Conservation (phyloP, 2,797 vertebrate genomes). For the Acanthornis magna region DNA sequence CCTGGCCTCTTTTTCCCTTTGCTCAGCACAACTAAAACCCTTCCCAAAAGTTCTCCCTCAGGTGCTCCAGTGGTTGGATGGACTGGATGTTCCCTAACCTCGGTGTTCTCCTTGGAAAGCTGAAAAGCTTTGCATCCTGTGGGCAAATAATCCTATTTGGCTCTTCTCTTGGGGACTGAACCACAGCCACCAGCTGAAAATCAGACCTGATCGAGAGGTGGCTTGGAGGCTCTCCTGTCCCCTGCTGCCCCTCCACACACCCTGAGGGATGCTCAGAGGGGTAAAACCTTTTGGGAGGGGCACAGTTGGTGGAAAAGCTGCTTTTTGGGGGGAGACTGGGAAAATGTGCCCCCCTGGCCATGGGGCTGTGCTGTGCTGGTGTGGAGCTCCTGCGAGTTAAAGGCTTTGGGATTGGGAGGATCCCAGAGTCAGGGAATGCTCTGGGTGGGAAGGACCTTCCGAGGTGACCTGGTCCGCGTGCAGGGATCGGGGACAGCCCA, state of each 20-base stretch:
- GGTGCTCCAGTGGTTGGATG: background rate
- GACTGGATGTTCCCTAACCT: background rate
- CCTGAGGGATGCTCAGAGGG: background rate
- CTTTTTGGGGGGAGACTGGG: background rate
- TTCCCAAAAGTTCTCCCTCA: background rate
- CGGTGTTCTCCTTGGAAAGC: too few relatives aligned
- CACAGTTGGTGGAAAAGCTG: background rate
- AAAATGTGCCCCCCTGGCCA: background rate
- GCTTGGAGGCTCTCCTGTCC: background rate
- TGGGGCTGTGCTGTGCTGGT: accelerated
- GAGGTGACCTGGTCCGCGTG: background rate
- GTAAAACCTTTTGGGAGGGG: background rate
- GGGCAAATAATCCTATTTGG: background rate
- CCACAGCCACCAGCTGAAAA: background rate
- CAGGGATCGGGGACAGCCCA: background rate
- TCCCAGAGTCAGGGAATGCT: background rate
- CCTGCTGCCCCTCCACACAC: accelerated
- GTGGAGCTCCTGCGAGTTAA: accelerated
- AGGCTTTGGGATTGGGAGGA: background rate
- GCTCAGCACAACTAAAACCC: background rate
- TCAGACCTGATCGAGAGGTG: too few relatives aligned
- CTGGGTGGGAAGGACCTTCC: background rate
- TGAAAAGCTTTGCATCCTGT: background rate
- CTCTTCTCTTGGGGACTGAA: background rate
- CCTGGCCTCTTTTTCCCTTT: background rate